Evolutionary conservation across 2,113 vertebrate genomes (phyloP).

Genomic region (Leucoraja erinaceus): DNA sequence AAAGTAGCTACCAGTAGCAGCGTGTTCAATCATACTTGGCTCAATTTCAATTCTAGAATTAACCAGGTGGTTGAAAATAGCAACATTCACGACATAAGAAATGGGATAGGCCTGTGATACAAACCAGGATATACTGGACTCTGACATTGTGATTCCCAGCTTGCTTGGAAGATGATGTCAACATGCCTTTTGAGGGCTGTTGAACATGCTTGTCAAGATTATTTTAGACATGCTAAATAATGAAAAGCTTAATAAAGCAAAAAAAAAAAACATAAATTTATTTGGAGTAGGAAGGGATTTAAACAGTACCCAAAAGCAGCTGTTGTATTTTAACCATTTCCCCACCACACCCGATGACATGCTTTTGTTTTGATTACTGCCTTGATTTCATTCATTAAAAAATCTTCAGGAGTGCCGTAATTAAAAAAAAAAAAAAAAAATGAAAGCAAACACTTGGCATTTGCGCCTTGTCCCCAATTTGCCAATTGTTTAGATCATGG

Average conservation of each 20-base stretch:
- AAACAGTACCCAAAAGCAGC: background rate
- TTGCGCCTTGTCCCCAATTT: too few species aligned
- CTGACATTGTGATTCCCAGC: background rate
- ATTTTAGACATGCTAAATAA: constrained; percentile 17
- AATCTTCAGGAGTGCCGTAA: background rate
- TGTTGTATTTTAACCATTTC: background rate
- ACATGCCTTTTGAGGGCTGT: background rate
- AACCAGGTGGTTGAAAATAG: constrained; percentile 7
- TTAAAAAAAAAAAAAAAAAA: background rate
- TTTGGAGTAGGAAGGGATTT: too few species aligned
- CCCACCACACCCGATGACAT: background rate
- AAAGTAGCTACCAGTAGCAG: background rate
- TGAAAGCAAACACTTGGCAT: background rate
- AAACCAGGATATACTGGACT: background rate
- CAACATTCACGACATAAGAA: background rate
- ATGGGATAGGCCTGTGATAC: background rate
- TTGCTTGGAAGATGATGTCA: background rate
- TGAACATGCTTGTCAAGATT: background rate
- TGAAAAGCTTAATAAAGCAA: background rate
- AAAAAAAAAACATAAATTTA: background rate
- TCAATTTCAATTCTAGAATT: constrained; percentile 25
- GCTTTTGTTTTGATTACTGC: background rate
- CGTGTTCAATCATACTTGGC: background rate
- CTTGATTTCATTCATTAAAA: background rate
- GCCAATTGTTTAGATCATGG: too few species aligned